phyloP scores from a whole-genome alignment of 37 sponge, comb jelly and placozoan genomes.

The Oopsacas minuta region DNA sequence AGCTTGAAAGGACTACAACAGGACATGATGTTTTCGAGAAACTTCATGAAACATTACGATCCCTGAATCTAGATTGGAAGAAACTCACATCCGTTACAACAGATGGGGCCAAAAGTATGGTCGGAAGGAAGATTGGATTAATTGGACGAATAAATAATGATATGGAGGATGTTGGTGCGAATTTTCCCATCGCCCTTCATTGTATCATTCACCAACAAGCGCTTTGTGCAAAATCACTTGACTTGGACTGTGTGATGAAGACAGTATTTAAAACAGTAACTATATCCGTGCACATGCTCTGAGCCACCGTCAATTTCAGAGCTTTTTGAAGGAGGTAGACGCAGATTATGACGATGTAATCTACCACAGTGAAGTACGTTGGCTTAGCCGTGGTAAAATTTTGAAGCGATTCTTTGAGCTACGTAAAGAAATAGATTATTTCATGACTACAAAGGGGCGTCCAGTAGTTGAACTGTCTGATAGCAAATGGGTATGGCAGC shows the following conservation, averaged over 20 bases:
- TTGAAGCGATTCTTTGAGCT: conserved; percentile 12
- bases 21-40: no score
- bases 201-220: conserved; percentile 17
- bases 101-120: conserved; percentile 18
- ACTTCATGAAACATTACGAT: conserved; percentile 7
- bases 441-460: conserved; percentile 7
- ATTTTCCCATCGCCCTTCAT: conserved; percentile 14
- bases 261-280: conserved; percentile 7
- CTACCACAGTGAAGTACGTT: conserved; percentile 17
- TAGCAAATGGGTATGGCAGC: conserved; percentile 1
- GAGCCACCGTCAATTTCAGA: not conserved
- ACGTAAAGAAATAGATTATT: conserved; percentile 7
- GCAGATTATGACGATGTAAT: conserved; percentile 16
- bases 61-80: conserved; percentile 13
- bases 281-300: conserved; percentile 14
- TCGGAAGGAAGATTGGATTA: conserved; percentile 14
- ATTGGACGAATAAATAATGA: not conserved
- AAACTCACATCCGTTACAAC: conserved; percentile 8
- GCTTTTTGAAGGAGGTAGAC: not conserved
- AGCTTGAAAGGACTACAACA: no score
- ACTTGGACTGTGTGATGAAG: conserved; percentile 17
- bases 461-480: conserved; percentile 4
- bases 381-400: conserved; percentile 12
- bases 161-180: conserved; percentile 6
- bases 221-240: conserved; percentile 8